Conservation (phyloP, 2,797 vertebrate genomes). For the Artibeus lituratus region DNA sequence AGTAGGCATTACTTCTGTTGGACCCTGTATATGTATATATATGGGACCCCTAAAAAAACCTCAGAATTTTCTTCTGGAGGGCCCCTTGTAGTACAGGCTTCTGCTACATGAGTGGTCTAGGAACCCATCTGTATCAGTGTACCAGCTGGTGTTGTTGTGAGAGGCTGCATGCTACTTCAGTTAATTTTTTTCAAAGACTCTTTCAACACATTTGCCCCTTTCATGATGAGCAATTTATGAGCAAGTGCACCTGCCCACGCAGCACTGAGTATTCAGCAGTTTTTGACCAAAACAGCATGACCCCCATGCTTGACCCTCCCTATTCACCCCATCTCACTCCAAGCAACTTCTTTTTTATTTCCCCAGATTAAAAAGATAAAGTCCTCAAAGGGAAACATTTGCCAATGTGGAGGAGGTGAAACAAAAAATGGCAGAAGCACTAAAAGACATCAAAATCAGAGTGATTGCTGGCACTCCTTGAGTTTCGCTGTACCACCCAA, state of each 20-base stretch:
- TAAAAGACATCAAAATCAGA: background rate
- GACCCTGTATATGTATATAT: background rate
- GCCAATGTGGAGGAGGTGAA: background rate
- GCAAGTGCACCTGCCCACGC: background rate
- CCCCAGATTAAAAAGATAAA: background rate
- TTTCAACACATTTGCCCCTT: background rate
- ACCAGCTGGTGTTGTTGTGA: background rate
- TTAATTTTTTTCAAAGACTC: background rate
- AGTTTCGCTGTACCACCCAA: no score
- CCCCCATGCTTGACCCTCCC: background rate
- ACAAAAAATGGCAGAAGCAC: background rate
- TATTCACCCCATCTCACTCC: background rate
- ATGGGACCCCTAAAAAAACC: background rate
- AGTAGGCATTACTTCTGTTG: no score
- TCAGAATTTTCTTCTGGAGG: background rate
- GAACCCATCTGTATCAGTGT: background rate
- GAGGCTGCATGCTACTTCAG: background rate
- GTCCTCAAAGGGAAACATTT: background rate
- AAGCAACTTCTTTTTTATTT: background rate
- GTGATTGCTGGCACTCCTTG: no score
- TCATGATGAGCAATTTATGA: background rate
- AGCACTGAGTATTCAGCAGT: background rate
- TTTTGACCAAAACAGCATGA: background rate
- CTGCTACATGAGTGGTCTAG: background rate
- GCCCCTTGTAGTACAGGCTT: background rate